Percentiles rank a stretch among this genome's conserved stretches.
phyloP scores from a whole-genome alignment of 2,113 vertebrate genomes.

The Ariopsis seemanni region DNA sequence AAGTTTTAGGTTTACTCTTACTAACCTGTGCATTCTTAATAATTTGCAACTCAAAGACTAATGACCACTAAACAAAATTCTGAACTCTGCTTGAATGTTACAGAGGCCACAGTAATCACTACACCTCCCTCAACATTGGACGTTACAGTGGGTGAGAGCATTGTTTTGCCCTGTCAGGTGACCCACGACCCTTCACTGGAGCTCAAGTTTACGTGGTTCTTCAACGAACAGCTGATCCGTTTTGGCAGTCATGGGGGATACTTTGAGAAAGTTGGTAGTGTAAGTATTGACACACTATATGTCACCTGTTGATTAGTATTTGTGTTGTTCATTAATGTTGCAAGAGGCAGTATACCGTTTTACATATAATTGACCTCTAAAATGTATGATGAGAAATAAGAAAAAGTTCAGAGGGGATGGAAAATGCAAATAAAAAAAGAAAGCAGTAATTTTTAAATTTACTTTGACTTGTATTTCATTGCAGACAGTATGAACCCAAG shows the following conservation, averaged over 20 bases:
- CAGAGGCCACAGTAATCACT: slow-evolving; percentile 90
- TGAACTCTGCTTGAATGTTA: slow-evolving; percentile 35
- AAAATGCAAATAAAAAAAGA: too few relatives aligned
- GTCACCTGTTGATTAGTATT: neutral
- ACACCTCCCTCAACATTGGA: slow-evolving; percentile 88
- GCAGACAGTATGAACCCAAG: too few relatives aligned
- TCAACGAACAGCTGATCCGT: slow-evolving; percentile 93
- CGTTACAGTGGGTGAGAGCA: slow-evolving; percentile 93
- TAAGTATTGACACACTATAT: slow-evolving; percentile 74
- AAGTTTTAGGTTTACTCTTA: neutral
- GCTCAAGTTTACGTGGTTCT: slow-evolving; percentile 92
- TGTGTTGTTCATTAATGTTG: neutral
- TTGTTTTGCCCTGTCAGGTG: slow-evolving; percentile 93
- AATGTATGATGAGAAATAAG: too few relatives aligned
- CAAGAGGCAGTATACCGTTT: neutral
- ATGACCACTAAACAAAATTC: neutral
- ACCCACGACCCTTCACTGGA: slow-evolving; percentile 90
- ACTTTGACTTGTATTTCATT: too few relatives aligned
- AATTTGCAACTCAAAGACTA: neutral
- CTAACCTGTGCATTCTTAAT: neutral
- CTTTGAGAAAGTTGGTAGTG: slow-evolving; percentile 95
- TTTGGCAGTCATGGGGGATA: slow-evolving; percentile 92
- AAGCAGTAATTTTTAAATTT: too few relatives aligned
- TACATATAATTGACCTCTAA: neutral
- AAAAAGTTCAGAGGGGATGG: too few relatives aligned